Percentiles rank a stretch among this genome's conserved stretches.
Conservation (phyloP, 1,140 invertebrate genomes). For the Caligus rogercresseyi region DNA sequence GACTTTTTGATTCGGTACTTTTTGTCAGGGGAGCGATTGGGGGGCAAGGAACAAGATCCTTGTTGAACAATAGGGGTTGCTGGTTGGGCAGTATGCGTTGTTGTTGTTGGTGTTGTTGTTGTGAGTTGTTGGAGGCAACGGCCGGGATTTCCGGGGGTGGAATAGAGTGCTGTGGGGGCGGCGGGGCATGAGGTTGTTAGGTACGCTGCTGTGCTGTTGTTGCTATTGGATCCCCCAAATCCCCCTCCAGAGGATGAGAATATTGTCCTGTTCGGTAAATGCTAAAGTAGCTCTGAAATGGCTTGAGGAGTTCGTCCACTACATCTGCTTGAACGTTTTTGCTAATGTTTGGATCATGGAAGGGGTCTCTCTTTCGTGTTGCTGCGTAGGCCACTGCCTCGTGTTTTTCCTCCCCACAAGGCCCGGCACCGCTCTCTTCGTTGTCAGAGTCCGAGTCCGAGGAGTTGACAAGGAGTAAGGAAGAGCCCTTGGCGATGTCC, state of each 20-base stretch:
- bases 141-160: too few species aligned
- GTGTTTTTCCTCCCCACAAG: neutral
- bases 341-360: slow-evolving; percentile 17
- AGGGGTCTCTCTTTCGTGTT: slow-evolving; percentile 1
- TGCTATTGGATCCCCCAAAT: neutral
- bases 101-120: slow-evolving; percentile 13
- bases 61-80: neutral
- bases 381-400: neutral
- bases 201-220: neutral
- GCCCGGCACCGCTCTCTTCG: slow-evolving; percentile 8
- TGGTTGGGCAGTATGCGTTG: neutral
- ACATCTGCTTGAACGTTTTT: slow-evolving; percentile 12
- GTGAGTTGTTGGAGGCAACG: neutral
- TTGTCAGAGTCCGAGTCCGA: slow-evolving; percentile 15
- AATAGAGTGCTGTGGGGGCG: neutral
- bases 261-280: slow-evolving; percentile 18
- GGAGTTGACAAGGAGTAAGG: slow-evolving; percentile 17
- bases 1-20: slow-evolving; percentile 14
- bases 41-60: neutral
- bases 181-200: neutral
- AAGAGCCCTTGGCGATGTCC: slow-evolving; percentile 19
- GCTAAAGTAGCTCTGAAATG: slow-evolving; percentile 18
- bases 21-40: slow-evolving; percentile 10
- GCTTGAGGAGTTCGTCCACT: slow-evolving; percentile 19
- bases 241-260: neutral